Evolutionary conservation across 2,888 invertebrate species (phyloP).

Genomic region (Cheilosia pagana): DNA sequence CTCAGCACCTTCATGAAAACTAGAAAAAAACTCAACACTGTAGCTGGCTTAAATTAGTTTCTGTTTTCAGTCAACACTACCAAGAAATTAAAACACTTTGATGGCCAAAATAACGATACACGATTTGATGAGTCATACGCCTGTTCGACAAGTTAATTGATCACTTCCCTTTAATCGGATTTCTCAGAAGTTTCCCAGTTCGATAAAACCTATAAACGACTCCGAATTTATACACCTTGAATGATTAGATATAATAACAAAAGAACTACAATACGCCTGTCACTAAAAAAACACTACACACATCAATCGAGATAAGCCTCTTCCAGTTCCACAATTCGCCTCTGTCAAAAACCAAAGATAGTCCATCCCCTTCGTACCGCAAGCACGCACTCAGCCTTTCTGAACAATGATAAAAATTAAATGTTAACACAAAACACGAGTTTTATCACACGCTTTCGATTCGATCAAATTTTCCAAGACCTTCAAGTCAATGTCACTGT

Average conservation of each 20-base stretch:
- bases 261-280: no score
- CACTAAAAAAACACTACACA: neutral
- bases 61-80: neutral
- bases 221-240: no score
- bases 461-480: neutral
- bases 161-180: neutral
- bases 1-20: neutral
- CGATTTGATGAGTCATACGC: neutral
- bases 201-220: no score
- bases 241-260: no score
- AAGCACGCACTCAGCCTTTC: no score
- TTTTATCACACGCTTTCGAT: neutral
- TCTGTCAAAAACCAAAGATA: no score
- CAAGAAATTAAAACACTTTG: neutral
- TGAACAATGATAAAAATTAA: no score
- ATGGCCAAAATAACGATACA: neutral
- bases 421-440: neutral
- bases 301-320: conserved; percentile 3
- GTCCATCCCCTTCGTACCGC: no score
- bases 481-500: neutral
- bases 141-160: neutral
- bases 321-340: no score
- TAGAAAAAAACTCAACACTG: neutral
- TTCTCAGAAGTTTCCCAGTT: conserved; percentile 3
- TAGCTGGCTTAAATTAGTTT: conserved; percentile 10